These are phyloP conservation scores for Bovichtus diacanthus DNA, from an alignment of 2,797 vertebrate species.

Conservation along the genomic window DNA sequence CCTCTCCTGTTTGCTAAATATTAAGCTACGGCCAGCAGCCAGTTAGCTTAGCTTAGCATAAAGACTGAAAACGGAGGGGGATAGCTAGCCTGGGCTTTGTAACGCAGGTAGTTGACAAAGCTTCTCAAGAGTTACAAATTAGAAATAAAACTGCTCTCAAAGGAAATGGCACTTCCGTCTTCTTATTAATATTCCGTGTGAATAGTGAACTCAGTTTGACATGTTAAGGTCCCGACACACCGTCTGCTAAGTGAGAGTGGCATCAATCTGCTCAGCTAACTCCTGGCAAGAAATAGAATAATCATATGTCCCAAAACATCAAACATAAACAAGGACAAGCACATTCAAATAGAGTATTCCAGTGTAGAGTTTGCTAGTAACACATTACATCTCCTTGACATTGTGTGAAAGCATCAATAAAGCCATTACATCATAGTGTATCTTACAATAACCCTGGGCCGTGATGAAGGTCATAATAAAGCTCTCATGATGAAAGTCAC, in stretches of 20 bases:
- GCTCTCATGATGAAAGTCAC: constrained; percentile 27
- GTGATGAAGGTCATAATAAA: constrained; percentile 35
- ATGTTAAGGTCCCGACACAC: not conserved
- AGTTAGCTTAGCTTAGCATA: not conserved
- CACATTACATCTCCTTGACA: constrained; percentile 1
- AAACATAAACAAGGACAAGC: not conserved
- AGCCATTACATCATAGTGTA: constrained; percentile 9
- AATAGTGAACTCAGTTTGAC: not conserved
- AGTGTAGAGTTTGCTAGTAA: not conserved
- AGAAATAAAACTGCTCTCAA: not conserved
- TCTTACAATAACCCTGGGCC: constrained; percentile 1
- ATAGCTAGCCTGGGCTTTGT: not conserved
- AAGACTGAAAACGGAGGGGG: constrained; percentile 4
- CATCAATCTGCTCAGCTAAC: not conserved
- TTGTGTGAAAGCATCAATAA: constrained; percentile 19
- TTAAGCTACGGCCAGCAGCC: not conserved
- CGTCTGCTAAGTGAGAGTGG: not conserved
- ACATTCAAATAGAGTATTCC: not conserved
- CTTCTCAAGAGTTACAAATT: constrained; percentile 1
- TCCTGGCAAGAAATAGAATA: not conserved
- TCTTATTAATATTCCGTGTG: not conserved
- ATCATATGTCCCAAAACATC: not conserved
- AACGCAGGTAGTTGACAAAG: not conserved
- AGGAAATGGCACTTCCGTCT: not conserved
- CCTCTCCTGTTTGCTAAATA: not conserved